Conservation (phyloP, 2,113 vertebrate genomes). For the Ondatra zibethicus region DNA sequence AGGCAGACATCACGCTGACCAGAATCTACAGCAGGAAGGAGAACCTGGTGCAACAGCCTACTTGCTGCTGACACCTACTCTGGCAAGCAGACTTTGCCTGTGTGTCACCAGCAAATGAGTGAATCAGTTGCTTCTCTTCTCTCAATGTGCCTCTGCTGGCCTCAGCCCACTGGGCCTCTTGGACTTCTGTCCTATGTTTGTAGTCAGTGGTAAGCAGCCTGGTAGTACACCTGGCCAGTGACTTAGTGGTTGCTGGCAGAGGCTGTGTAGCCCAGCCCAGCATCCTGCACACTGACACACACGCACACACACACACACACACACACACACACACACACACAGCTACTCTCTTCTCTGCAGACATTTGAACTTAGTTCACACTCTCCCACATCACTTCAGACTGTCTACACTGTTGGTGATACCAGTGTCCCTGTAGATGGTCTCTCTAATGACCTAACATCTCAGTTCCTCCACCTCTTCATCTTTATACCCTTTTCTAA, state of each 20-base stretch:
- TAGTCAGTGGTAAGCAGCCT: background rate
- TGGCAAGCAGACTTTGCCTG: background rate
- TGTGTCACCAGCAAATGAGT: background rate
- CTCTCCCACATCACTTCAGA: background rate
- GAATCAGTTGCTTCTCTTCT: background rate
- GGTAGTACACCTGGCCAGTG: background rate
- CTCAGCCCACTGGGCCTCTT: background rate
- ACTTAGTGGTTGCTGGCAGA: background rate
- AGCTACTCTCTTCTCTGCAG: background rate
- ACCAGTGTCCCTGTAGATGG: background rate
- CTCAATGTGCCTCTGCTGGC: background rate
- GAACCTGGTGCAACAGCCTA: background rate
- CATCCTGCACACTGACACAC: background rate
- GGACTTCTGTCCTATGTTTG: background rate
- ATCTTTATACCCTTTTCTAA: background rate
- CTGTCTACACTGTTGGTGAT: background rate
- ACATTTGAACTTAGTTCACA: background rate
- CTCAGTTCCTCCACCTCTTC: background rate
- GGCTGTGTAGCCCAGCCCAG: background rate
- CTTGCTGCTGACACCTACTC: background rate
- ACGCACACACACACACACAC: no score
- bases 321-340: background rate
- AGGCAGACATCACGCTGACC: background rate
- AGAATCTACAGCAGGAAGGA: background rate
- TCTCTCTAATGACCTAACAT: background rate